Evolutionary conservation across 2,113 vertebrate genomes (phyloP), one percentile per base, ranked within the genome.

Genomic region (Tylochromis polylepis): DNA sequence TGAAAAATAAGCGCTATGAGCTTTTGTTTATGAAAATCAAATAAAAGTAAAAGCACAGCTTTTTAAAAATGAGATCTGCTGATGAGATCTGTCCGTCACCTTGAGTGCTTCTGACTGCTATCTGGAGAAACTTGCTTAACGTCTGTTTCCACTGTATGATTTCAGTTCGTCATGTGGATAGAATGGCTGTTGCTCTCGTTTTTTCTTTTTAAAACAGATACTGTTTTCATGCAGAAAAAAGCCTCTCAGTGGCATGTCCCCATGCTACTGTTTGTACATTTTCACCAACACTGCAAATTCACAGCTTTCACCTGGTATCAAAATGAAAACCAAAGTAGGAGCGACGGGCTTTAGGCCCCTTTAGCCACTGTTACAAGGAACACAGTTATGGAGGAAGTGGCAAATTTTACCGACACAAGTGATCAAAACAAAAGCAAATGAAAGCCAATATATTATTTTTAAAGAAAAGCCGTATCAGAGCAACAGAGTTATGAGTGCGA

Each of bases 111-210:
- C 67, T 55, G 51, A 55, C 75, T 36, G 14, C 49, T 55, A 36
- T 79, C 8, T 36, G 75, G 51, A 56, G 29, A 34, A 18, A 38
- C 22, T 36, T 67, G 18, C 16, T 20, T 15, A 41, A 62, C 4
- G 2, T 34, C 41, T 46, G 2, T 2, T 62, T 62, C 79, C 20
- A 5, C 41, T n/a, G 43, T 20, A 0, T 0, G 11, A 7, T 11
- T 62, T 81, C 16, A 18, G 27, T 10, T 14, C 14, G 11, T 31
- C 43, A 0, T 77, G 70, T 12, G 24, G 16, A 10, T 3, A 46
- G 67, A 29, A 18, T 2, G 43, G 24, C 43, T 75, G 38, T 16
- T 46, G 38, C 41, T 18, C 67, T 27, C 22, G 3, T 18, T 1
- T 3, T 51, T 75, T 29, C 2, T 20, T 49, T 49, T 49, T 49